Percentiles rank a stretch among this genome's conserved stretches.
These are phyloP conservation scores for Spilogale gracilis DNA, from an alignment of 2,113 vertebrate genomes.

Conservation along the genomic window DNA sequence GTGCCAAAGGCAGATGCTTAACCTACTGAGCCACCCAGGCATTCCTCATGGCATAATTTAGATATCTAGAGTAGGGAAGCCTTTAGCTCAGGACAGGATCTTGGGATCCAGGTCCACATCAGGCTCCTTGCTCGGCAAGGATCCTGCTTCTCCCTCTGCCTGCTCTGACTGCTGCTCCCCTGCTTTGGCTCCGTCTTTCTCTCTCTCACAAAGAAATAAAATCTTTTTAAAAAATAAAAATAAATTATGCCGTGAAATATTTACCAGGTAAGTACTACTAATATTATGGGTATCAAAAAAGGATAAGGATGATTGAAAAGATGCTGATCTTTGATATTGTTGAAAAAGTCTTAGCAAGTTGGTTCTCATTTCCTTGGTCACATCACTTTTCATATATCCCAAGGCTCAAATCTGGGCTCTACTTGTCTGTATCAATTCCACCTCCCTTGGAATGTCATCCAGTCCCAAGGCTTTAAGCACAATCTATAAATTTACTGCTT, in stretches of 20 bases:
- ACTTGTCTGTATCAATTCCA: neutral
- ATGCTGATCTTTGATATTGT: neutral
- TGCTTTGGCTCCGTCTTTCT: too few species aligned
- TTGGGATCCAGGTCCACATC: too few species aligned
- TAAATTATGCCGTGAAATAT: neutral
- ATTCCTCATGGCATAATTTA: too few species aligned
- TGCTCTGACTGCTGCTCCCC: too few species aligned
- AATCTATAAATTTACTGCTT: neutral
- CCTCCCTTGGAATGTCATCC: neutral
- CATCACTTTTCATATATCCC: neutral
- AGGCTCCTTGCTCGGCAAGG: too few species aligned
- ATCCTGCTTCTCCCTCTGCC: too few species aligned
- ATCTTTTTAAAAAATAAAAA: too few species aligned
- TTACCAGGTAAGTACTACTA: neutral
- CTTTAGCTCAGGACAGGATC: too few species aligned
- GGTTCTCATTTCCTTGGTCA: neutral
- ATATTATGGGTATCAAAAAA: neutral
- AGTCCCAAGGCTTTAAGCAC: neutral
- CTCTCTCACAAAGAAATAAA: too few species aligned
- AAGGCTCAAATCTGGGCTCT: neutral
- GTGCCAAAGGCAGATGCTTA: too few species aligned
- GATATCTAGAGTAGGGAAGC: too few species aligned
- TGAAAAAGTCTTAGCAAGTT: neutral
- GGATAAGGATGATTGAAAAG: neutral
- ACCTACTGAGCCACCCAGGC: too few species aligned